Evolutionary conservation across 1,140 invertebrate species (phyloP), one percentile per base, ranked within the genome.

Genomic region (Drosophila sp.): DNA sequence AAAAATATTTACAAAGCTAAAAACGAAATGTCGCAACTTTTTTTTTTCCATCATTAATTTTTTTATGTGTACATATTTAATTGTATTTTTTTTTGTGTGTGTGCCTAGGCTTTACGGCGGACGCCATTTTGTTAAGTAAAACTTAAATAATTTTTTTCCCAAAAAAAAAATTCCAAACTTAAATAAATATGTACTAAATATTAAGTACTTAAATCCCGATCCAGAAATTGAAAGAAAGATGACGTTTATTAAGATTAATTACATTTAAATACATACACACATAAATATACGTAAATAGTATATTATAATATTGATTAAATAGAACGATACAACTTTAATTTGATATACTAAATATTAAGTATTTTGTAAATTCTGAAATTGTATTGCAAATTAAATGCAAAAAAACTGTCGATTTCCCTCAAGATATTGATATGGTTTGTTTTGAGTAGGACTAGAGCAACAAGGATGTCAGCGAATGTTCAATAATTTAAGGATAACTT

Each of bases 371-470:
- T 81, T 74, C 60, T 74, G 71, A 65, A 73, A 73, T 61, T 61
- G 60, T 62, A 63, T 73, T 81, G 72, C 77, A 64, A 85, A 85
- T 85, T 85, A 85, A 85, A 84, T 11, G 54, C 32, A 70, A 30
- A 62, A 17, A 50, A 50, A 50, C 44, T 50, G 44, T 76, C 65
- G 79, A 75, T 76, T 70, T 76, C 63, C 35, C 83, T 70, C 1
- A 23, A 41, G 41, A 3, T 32, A 33, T 8, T 38, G 30, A 17
- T 32, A 56, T 27, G 23, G 7, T 50, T 38, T 38, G 11, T 11
- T 17, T 38, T 38, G 35, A 11, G 2, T 38, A 8, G 35, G 17
- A 17, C 17, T 17, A 17, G 17, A 17, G 17, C 17, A 17, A 17
- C 17, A 17, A 17, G 17, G 17, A 17, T 17, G 17, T 17, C 0